Conservation (phyloP, 64 coral and sea anemone genomes). For the Actinia tenebrosa region DNA sequence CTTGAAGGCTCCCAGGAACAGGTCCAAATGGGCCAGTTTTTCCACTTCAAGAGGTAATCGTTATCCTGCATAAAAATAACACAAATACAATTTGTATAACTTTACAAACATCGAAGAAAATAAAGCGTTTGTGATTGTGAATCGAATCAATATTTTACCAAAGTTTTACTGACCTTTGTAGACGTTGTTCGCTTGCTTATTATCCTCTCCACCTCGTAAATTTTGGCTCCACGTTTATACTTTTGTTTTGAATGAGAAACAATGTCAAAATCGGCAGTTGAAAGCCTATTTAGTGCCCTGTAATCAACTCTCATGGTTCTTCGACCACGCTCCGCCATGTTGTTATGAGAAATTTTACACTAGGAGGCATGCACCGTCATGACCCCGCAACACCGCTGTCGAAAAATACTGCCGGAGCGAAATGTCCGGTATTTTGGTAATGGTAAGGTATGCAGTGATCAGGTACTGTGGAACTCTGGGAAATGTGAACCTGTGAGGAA, state of each 20-base stretch:
- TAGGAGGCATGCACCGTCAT: too few relatives aligned
- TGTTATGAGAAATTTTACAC: too few relatives aligned
- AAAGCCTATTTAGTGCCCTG: too few relatives aligned
- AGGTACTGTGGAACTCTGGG: constrained; percentile 20
- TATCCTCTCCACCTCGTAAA: constrained; percentile 13
- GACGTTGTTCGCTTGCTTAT: constrained; percentile 2
- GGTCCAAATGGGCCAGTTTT: not conserved
- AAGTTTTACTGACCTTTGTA: not conserved
- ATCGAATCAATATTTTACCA: not conserved
- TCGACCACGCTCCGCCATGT: too few relatives aligned
- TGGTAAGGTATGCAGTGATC: constrained; percentile 4
- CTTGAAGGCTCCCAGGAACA: not conserved
- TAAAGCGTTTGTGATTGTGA: not conserved
- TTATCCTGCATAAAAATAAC: not conserved
- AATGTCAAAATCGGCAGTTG: too few relatives aligned
- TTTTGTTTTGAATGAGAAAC: not conserved
- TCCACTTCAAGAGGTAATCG: not conserved
- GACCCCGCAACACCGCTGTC: too few relatives aligned
- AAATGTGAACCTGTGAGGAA: constrained; percentile 12
- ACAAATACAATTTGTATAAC: too few relatives aligned
- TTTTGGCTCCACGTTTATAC: not conserved
- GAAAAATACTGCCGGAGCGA: too few relatives aligned
- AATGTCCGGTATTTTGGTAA: too few relatives aligned
- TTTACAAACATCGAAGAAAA: not conserved
- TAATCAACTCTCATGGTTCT: too few relatives aligned